Conservation (phyloP, 2,888 invertebrate species). For the Leptopilina syphax region DNA sequence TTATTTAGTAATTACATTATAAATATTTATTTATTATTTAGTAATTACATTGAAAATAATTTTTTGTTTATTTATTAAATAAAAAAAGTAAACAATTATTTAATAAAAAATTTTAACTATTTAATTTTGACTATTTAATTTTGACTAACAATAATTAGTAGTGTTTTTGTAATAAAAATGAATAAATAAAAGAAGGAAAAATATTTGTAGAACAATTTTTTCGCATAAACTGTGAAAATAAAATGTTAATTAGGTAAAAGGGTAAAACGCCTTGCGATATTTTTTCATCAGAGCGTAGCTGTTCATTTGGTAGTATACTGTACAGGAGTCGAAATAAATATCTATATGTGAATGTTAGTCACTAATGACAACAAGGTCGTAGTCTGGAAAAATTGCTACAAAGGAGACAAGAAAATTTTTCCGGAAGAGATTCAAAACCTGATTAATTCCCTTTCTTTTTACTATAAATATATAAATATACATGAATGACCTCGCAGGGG, state of each 20-base stretch:
- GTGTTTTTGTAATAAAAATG: no score
- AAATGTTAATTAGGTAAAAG: background rate
- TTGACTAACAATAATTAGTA: no score
- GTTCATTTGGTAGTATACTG: constrained; percentile 14
- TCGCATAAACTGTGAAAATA: background rate
- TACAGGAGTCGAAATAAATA: background rate
- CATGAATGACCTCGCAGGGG: background rate
- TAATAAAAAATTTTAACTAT: no score
- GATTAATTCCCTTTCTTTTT: constrained; percentile 4
- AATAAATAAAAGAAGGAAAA: no score
- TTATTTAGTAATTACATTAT: no score
- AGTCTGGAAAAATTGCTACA: background rate
- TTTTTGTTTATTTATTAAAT: no score
- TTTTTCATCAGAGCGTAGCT: background rate
- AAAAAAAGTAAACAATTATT: no score
- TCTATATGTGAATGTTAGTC: background rate
- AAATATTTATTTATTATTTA: no score
- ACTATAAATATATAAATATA: no score
- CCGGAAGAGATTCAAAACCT: background rate
- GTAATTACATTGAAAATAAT: no score
- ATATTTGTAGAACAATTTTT: background rate
- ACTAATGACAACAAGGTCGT: constrained; percentile 2
- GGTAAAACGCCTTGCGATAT: background rate
- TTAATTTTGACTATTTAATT: no score
- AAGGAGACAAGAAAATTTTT: background rate